Conservation (phyloP, 2,797 vertebrate genomes). For the Coracias cyanogaster region DNA sequence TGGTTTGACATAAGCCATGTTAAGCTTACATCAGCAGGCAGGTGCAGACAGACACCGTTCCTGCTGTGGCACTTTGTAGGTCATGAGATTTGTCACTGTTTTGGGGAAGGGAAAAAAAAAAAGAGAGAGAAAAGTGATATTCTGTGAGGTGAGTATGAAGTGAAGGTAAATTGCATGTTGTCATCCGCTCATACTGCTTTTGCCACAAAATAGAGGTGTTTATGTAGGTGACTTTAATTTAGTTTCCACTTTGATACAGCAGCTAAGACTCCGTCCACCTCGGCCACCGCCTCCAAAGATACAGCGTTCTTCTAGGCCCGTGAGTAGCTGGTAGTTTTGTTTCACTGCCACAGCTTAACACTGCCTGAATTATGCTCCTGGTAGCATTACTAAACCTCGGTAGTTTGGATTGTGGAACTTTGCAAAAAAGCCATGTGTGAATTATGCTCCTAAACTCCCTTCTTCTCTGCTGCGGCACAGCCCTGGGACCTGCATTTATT, state of each 20-base stretch:
- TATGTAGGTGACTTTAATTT: slow-evolving; percentile 24
- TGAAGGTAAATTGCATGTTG: neutral
- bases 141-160: slow-evolving; percentile 30
- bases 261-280: slow-evolving; percentile 80
- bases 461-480: slow-evolving; percentile 64
- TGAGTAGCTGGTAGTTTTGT: slow-evolving; percentile 82
- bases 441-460: slow-evolving; percentile 57
- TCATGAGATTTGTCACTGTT: neutral
- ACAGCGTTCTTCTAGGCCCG: slow-evolving; percentile 83
- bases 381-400: slow-evolving; percentile 77
- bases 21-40: neutral
- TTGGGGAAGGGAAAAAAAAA: too few species aligned
- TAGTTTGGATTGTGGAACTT: slow-evolving; percentile 63
- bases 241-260: slow-evolving; percentile 85
- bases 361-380: slow-evolving; percentile 68
- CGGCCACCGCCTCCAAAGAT: slow-evolving; percentile 86
- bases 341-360: slow-evolving; percentile 74
- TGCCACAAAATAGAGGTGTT: slow-evolving; percentile 5
- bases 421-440: slow-evolving; percentile 43
- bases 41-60: rapidly evolving
- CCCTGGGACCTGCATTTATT: slow-evolving; percentile 57
- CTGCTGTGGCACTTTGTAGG: rapidly evolving
- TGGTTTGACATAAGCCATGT: neutral
- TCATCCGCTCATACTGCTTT: neutral
- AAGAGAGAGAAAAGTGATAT: neutral